Evolutionary conservation across 1,140 invertebrate genomes (phyloP), one percentile per base, ranked within the genome.

Genomic region (Drosophila serrata): DNA sequence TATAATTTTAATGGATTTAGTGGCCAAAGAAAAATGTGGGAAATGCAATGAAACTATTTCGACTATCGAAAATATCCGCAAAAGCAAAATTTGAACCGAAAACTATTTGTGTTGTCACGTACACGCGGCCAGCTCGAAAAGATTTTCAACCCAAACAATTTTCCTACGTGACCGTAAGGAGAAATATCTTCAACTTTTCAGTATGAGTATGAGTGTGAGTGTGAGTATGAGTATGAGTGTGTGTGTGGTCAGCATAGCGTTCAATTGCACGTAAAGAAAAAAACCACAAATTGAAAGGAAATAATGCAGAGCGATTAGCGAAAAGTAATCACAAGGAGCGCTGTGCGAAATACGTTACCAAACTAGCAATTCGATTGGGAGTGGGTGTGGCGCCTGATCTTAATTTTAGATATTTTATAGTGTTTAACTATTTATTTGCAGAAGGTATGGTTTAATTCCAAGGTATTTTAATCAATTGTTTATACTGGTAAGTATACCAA

Each of bases 1-100:
- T 85, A 90, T 90, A 81, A 81, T 90, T 90, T 90, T 90, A 90
- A 90, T 90, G 81, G 84, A 73, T 87, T 87, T 87, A 90, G 85
- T 87, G 85, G 81, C 80, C 80, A 75, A 60, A 76, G 72, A 59
- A 88, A 76, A 88, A 87, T 87, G 80, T 88, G 67, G 65, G 79
- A 88, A 82, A 87, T 88, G 79, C 74, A 77, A 77, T 77, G 67
- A 64, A 73, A 80, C 55, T 80, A 79, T 69, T 67, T 62, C 40
- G 56, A 75, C 43, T 55, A 65, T 75, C 37, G 42, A 33, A 75
- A 57, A 57, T 75, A 75, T 63, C 43, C 43, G 46, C 37, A 29
- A 31, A 31, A 75, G 53, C 46, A 65, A 58, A 31, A 43, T 29
- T 13, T 24, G 29, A 12, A 17, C 43, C 39, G 61, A 78, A 82